These are phyloP conservation scores for Platycnemis pennipes DNA, from an alignment of 2,888 invertebrate species.

Conservation along the genomic window DNA sequence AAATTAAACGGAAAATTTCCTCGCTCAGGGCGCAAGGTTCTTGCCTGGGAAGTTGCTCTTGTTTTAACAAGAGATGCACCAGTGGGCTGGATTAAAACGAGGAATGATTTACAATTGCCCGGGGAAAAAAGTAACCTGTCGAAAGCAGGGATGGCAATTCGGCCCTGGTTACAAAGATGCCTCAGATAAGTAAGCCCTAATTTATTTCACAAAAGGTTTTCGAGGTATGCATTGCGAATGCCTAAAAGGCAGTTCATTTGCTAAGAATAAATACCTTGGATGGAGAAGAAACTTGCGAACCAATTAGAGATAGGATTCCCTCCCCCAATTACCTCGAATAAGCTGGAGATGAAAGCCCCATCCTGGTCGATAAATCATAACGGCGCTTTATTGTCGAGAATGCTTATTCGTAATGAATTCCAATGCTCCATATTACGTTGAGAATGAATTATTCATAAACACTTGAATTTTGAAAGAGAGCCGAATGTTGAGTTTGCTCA, in stretches of 20 bases:
- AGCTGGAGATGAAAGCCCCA: neutral
- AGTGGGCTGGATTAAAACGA: constrained; percentile 5
- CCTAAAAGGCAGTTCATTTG: neutral
- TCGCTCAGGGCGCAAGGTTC: neutral
- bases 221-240: neutral
- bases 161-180: neutral
- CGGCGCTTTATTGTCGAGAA: neutral
- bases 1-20: constrained; percentile 27
- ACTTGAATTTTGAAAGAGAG: neutral
- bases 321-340: constrained; percentile 7
- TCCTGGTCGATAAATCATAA: constrained; percentile 21
- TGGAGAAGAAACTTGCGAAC: neutral
- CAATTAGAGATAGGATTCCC: constrained; percentile 14
- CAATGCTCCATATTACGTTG: neutral
- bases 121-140: constrained; percentile 18
- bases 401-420: constrained; percentile 21
- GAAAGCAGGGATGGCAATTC: constrained; percentile 21
- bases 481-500: neutral
- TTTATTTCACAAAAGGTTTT: constrained; percentile 31
- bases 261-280: neutral
- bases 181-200: constrained; percentile 10
- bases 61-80: neutral
- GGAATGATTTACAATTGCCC: constrained; percentile 1
- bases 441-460: constrained; percentile 29
- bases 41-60: neutral